Base-by-base conservation (phyloP, 2,797 vertebrate species). In the Pangasius macronema region DNA sequence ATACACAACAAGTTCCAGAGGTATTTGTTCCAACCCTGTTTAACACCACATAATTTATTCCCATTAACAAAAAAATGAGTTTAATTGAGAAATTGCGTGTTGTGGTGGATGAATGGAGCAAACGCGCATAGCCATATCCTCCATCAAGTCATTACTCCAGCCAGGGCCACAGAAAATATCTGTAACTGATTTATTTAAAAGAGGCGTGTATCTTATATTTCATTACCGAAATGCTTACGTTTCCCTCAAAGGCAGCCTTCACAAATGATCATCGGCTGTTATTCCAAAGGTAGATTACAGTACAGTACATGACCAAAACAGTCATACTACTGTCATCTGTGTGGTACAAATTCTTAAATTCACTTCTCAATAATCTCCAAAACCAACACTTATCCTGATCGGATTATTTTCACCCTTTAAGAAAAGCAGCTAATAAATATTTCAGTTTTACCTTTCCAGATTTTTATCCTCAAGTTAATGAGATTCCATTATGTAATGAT, bases 1-100 rank as follows among this genome's bases (percentile, higher is more conserved):
- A 30, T 20, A 65, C 39, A 16, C 22, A 63, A n/a, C 59, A 63
- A 82, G 33, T 2, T 5, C 11, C 36, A 39, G 33, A 59, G 55
- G 20, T 61, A 82, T 61, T 82, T 82, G 24, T 61, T 82, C 57
- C 14, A 42, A 61, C 24, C 36, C 6, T 82, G 79, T 18, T 65
- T 16, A 42, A n/a, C 80, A 63, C 80, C 80, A 46, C 80, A 82
- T 82, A 3, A 63, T 82, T 63, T 42, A 11, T 61, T 61, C 55
- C 61, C 55, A 81, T n/a, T 81, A 42, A 63, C 80, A 82, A 59
- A 63, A 24, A 82, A 61, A 82, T 4, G 6, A n/a, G 39, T 63
- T 82, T 61, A 42, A 82, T 46, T n/a, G 36, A n/a, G 24, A 82
- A 63, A 63, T 63, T 63, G 80, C 36, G 2, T 42, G 57, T 42